Evolutionary conservation across 2,888 invertebrate species (phyloP).

Genomic region (Nycteola revayana): DNA sequence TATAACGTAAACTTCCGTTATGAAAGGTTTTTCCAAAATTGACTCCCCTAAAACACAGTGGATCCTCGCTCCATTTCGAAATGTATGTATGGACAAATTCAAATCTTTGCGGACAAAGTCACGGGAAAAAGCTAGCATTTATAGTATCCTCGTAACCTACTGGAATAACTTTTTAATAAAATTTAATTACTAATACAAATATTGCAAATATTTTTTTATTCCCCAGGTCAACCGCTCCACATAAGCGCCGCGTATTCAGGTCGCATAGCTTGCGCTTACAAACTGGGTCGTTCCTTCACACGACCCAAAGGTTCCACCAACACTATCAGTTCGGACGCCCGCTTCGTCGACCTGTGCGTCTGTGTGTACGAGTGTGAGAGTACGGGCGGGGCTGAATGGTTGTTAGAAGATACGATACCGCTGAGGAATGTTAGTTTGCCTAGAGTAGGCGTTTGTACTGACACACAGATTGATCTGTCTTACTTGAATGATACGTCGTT

Average conservation of each 20-base stretch:
- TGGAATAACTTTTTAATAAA: too few relatives aligned
- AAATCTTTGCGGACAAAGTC: too few relatives aligned
- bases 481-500: constrained; percentile 90
- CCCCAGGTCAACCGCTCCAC: constrained; percentile 90
- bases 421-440: constrained; percentile 95
- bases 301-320: constrained; percentile 90
- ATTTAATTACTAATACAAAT: too few relatives aligned
- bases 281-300: constrained; percentile 94
- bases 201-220: constrained; percentile 1
- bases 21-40: too few relatives aligned
- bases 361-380: constrained; percentile 99
- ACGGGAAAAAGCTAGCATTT: too few relatives aligned
- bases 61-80: too few relatives aligned
- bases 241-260: constrained; percentile 99
- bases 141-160: too few relatives aligned
- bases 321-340: constrained; percentile 82
- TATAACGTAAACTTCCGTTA: too few relatives aligned
- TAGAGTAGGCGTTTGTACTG: constrained; percentile 89
- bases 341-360: constrained; percentile 95
- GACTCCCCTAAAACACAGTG: too few relatives aligned
- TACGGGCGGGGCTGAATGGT: constrained; percentile 96
- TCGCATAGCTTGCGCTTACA: constrained; percentile 98
- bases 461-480: constrained; percentile 91
- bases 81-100: too few relatives aligned
- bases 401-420: constrained; percentile 97